These are phyloP conservation scores for Scaptomyza reducta DNA, from an alignment of 2,888 invertebrate species.

Conservation along the genomic window DNA sequence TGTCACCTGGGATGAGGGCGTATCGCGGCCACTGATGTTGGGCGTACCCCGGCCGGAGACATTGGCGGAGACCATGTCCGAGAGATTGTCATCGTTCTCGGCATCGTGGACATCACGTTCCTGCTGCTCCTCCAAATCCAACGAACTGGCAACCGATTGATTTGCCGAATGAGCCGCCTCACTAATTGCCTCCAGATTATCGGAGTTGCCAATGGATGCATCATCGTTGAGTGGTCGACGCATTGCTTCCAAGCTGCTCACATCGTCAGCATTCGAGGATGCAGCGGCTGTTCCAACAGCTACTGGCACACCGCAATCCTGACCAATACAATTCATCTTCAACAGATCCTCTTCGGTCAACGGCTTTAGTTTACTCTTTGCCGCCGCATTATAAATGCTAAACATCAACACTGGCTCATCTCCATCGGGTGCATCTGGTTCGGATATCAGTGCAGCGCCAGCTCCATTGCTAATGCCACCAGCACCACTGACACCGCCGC, in stretches of 20 bases:
- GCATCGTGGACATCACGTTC: slow-evolving; percentile 71
- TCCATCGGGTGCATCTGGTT: slow-evolving; percentile 32
- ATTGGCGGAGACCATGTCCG: slow-evolving; percentile 98
- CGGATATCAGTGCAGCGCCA: neutral
- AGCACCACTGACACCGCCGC: slow-evolving; percentile 31
- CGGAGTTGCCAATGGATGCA: slow-evolving; percentile 95
- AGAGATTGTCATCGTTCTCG: slow-evolving; percentile 95
- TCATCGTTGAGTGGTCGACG: slow-evolving; percentile 89
- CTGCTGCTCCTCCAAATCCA: slow-evolving; percentile 92
- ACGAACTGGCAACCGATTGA: slow-evolving; percentile 95
- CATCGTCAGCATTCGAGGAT: slow-evolving; percentile 75
- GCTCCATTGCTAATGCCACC: slow-evolving; percentile 27
- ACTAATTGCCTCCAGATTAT: slow-evolving; percentile 96
- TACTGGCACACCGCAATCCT: slow-evolving; percentile 65
- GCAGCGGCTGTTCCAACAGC: slow-evolving; percentile 32
- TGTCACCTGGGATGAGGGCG: slow-evolving; percentile 96
- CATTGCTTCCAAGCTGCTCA: slow-evolving; percentile 77
- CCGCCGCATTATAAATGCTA: slow-evolving; percentile 86
- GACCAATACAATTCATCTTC: slow-evolving; percentile 84
- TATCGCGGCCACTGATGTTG: slow-evolving; percentile 98
- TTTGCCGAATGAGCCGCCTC: slow-evolving; percentile 94
- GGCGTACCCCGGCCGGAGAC: slow-evolving; percentile 96
- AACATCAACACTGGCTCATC: slow-evolving; percentile 88
- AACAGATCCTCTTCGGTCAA: slow-evolving; percentile 88
- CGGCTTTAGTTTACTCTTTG: slow-evolving; percentile 88